Base-by-base conservation (phyloP, 2,797 vertebrate species). In the Alfaro cultratus region DNA sequence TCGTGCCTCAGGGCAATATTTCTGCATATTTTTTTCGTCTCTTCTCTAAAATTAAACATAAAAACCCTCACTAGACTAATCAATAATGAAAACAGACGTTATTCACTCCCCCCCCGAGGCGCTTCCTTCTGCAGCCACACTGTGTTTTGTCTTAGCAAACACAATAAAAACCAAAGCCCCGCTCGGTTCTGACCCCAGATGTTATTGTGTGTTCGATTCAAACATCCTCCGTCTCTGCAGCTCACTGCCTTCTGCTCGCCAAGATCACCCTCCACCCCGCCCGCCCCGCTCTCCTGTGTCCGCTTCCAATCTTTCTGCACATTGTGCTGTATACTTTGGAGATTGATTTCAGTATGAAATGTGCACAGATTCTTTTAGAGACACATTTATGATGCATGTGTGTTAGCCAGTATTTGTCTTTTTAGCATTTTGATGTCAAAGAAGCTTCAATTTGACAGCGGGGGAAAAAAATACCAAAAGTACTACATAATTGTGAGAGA, bases 141-240 rank as follows among this genome's bases (percentile, higher is more conserved):
- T n/a, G 4, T 73, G 82, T 78, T 74, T 81, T 86, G 75, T 90
- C 88, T 83, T 75, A 80, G 79, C 86, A 87, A 80, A 85, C 55
- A 74, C 36, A 70, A 72, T 77, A 75, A 73, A 83, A 78, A 45
- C 43, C 68, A 51, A 84, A 85, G 80, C 80, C 83, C 62, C 23
- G 75, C 80, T 87, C 68, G 84, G 83, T 79, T 80, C 74, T 75
- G 81, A 89, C 91, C 91, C 85, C 91, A 88, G 86, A 88, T 90
- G 89, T 88, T 89, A 90, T 90, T 91, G 87, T 90, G 85, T 90
- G 87, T 88, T 91, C 83, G 89, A 90, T 79, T 85, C 89, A 81
- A 89, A 77, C 86, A 88, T 87, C 80, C 88, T 85, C 87, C 45
- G n/a, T 86, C 82, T 86, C 77, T 74, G 84, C 82, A 57, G 86